These are phyloP conservation scores for Zaprionus bogoriensis DNA, from an alignment of 2,888 invertebrate species.

Conservation along the genomic window DNA sequence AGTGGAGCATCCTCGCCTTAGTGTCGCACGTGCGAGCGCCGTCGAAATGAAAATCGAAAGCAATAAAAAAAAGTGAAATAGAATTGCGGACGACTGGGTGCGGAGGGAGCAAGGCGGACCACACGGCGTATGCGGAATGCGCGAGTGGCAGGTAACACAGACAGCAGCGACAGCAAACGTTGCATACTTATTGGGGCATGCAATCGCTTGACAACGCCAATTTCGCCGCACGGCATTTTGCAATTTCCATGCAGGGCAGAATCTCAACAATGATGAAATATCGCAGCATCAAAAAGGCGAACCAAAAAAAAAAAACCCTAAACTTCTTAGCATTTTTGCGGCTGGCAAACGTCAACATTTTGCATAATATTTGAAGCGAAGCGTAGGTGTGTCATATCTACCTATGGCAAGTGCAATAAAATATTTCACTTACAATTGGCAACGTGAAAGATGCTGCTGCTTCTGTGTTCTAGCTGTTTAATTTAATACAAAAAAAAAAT, in stretches of 20 bases:
- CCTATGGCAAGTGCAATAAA: too few relatives aligned
- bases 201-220: constrained; percentile 33
- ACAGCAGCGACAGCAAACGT: constrained; percentile 43
- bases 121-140: constrained; percentile 58
- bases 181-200: constrained; percentile 71
- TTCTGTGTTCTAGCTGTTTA: too few relatives aligned
- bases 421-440: too few relatives aligned
- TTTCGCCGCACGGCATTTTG: constrained; percentile 58
- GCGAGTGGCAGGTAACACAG: constrained; percentile 33
- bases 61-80: constrained; percentile 74
- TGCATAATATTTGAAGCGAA: too few relatives aligned
- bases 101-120: neutral
- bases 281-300: too few relatives aligned
- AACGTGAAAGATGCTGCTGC: too few relatives aligned
- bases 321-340: too few relatives aligned
- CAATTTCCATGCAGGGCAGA: constrained; percentile 54
- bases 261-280: constrained; percentile 34
- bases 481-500: too few relatives aligned
- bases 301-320: too few relatives aligned
- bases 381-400: too few relatives aligned
- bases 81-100: constrained; percentile 17
- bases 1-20: constrained; percentile 47
- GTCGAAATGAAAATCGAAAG: constrained; percentile 80
- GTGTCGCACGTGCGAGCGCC: constrained; percentile 63
- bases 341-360: too few relatives aligned